A percentile compares a stretch with the other conserved stretches of the same genome.
Evolutionary conservation across 2,888 invertebrate genomes (phyloP).

Genomic region (Coleophora deauratella): DNA sequence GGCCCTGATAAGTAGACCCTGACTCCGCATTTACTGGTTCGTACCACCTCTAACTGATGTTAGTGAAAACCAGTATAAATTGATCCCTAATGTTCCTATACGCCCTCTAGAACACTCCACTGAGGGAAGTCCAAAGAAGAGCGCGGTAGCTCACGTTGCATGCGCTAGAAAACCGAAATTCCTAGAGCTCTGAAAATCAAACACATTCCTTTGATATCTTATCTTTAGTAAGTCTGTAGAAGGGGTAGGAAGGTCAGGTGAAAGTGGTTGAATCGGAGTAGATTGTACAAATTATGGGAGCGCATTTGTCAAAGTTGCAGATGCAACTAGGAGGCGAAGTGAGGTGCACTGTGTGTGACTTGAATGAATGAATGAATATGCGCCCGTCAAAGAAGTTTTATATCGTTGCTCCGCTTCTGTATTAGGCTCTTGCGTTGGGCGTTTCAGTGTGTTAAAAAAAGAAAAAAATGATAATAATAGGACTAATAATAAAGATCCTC

Average conservation of each 20-base stretch:
- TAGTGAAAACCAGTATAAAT: constrained; percentile 27
- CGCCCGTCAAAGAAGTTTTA: no score
- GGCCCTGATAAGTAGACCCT: constrained; percentile 53
- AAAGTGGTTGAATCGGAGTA: constrained; percentile 24
- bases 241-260: constrained; percentile 24
- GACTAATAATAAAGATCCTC: no score
- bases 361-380: no score
- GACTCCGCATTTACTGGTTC: constrained; percentile 53
- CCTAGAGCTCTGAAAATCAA: neutral
- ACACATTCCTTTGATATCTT: constrained; percentile 9
- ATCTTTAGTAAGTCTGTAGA: constrained; percentile 4
- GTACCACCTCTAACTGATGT: constrained; percentile 49
- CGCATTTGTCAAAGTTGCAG: constrained; percentile 59
- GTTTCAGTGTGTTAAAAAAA: no score
- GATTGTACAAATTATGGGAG: constrained; percentile 48
- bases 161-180: no score
- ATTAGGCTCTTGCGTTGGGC: no score
- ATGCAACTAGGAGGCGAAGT: constrained; percentile 32
- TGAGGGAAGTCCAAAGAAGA: no score
- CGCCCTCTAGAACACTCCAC: neutral
- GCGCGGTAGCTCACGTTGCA: no score
- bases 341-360: constrained; percentile 5
- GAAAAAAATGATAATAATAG: no score
- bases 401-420: no score
- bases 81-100: constrained; percentile 19